Evolutionary conservation across 2,888 invertebrate species (phyloP).

Genomic region (Bimastos eiseni): DNA sequence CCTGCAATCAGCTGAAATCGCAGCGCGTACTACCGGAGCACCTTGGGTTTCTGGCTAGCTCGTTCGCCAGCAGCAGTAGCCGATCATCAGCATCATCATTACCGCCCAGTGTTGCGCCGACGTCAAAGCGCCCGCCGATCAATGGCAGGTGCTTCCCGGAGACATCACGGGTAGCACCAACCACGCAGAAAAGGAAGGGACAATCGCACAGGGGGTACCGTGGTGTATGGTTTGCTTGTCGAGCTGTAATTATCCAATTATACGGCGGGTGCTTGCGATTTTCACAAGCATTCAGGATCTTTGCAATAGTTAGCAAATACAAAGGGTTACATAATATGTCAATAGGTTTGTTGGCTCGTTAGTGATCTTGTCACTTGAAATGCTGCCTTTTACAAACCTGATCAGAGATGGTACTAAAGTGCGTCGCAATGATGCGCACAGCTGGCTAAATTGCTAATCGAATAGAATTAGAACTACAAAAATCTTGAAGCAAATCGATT

Average conservation of each 20-base stretch:
- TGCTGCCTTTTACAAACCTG: too few relatives aligned
- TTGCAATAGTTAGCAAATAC: background rate
- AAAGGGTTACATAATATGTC: background rate
- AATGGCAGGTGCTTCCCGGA: slow-evolving; percentile 20
- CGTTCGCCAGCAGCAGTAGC: background rate
- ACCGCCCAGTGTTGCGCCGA: background rate
- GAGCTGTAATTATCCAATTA: background rate
- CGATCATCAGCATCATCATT: background rate
- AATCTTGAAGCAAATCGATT: too few relatives aligned
- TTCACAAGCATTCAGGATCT: background rate
- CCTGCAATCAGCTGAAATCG: slow-evolving; percentile 7
- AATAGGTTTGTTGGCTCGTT: too few relatives aligned
- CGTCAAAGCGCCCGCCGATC: slow-evolving; percentile 7
- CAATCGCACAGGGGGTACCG: background rate
- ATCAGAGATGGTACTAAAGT: too few relatives aligned
- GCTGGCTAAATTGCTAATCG: too few relatives aligned
- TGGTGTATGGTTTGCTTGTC: background rate
- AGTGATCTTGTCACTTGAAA: too few relatives aligned
- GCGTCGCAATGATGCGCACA: too few relatives aligned
- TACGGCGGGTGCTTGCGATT: background rate
- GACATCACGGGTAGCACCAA: background rate
- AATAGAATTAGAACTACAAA: too few relatives aligned
- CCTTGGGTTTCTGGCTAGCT: background rate
- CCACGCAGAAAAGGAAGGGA: background rate
- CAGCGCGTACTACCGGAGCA: background rate